A percentile compares a stretch with the other conserved stretches of the same genome.
These are phyloP conservation scores for Papilio glaucus DNA, from an alignment of 1,140 invertebrate genomes.

Conservation along the genomic window DNA sequence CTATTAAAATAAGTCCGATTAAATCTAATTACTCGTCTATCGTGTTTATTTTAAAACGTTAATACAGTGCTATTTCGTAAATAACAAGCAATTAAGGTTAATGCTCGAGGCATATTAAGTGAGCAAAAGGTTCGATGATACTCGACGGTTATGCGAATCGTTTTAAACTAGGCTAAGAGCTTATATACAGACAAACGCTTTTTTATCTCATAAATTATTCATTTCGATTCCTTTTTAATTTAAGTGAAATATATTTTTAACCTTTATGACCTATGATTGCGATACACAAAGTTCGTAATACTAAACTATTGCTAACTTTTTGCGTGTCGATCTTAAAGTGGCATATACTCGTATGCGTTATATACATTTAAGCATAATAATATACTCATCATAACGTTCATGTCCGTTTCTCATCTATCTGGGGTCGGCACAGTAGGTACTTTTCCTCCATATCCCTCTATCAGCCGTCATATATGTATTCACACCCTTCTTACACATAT, in stretches of 20 bases:
- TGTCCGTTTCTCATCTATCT: too few relatives aligned
- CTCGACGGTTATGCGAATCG: slow-evolving; percentile 4
- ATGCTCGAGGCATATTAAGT: background rate
- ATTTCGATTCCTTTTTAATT: slow-evolving; percentile 8
- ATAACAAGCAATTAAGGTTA: too few relatives aligned
- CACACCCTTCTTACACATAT: too few relatives aligned
- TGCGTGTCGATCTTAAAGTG: background rate
- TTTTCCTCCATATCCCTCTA: too few relatives aligned
- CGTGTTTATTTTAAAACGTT: too few relatives aligned
- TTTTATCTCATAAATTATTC: slow-evolving; percentile 6
- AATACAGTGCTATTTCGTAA: too few relatives aligned
- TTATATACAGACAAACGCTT: slow-evolving; percentile 10
- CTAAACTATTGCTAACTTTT: background rate
- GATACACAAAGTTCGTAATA: background rate
- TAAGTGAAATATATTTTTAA: background rate
- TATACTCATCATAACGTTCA: too few relatives aligned
- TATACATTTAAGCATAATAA: too few relatives aligned
- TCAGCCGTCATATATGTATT: too few relatives aligned
- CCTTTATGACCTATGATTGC: slow-evolving; percentile 3
- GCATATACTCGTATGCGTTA: background rate
- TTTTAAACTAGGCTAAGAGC: slow-evolving; percentile 20
- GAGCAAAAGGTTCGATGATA: slow-evolving; percentile 12
- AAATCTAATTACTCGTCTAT: too few relatives aligned
- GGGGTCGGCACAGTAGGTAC: too few relatives aligned
- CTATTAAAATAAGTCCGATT: too few relatives aligned